Evolutionary conservation across 2,888 invertebrate genomes (phyloP), one percentile per base, ranked within the genome.

Genomic region (Bombyx huttoni): DNA sequence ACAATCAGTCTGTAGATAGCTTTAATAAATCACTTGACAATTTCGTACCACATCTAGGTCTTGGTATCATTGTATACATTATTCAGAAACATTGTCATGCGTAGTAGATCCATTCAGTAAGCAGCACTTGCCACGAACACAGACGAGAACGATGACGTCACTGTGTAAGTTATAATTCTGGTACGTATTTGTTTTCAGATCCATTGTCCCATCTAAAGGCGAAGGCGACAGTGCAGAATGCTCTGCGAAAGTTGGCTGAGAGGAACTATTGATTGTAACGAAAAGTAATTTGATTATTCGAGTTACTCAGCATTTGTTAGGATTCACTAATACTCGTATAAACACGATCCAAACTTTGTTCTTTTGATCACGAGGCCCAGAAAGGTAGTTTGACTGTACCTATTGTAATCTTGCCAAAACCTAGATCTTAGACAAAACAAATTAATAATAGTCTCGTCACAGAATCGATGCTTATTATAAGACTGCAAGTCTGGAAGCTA

Each of bases 201-300:
- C 87, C 88, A 75, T 75, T 87, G 75, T 81, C 86, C 60, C 87
- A 87, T 63, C 84, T 85, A 81, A 88, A 87, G 76, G 88, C 88
- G 82, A 88, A 87, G 73, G 87, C 86, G 80, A 88, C 87, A 65
- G 88, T 88, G 69, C 88, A 88, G 87, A 88, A 87, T 76, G 88
- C 88, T 72, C 84, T 88, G 76, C 78, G 78, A 84, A 88, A 84
- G 75, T 75, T 86, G 80, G 87, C 88, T 88, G 88, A 88, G 70
- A 81, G 77, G 67, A 84, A 84, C 73, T 86, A 78, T 70, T 85
- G 67, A 78, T 61, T 62, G 60, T 60, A 58, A 63, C 63, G 66
- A 65, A 70, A 66, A 63, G 62, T 56, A 57, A 62, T 62, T 65
- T 64, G 56, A 66, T 68, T 73, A 75, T 76, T 77, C 78, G 74